Base-by-base conservation (phyloP, 2,113 vertebrate species). In the Cavia aperea region DNA sequence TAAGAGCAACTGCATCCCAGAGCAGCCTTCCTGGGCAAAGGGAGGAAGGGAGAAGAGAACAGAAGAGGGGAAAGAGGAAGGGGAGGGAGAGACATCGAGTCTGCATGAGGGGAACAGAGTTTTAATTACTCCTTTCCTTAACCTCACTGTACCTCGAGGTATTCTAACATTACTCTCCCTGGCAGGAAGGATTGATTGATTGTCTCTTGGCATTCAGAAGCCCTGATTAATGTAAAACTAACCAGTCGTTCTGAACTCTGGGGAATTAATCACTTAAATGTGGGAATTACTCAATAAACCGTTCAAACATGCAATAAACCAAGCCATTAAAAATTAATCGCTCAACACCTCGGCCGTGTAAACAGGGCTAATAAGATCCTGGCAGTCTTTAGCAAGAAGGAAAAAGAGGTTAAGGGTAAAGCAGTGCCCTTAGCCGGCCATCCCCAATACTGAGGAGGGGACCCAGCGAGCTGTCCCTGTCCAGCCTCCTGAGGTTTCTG, bases 281-380 rank as follows among this genome's bases (percentile, higher is more conserved):
- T 92, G 97, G 97, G 97, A 98, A 98, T 97, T 96, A 97, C 97
- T 97, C 97, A 97, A 96, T 95, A 97, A 97, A 97, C 96, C 81
- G 5, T 97, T 97, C 97, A 97, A 97, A 97, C 97, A 96, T 68
- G 73, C 96, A 96, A 96, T 96, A 96, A 97, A 97, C 96, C 91
- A 83, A 97, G 96, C 94, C 97, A 97, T 97, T 97, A 97, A 97
- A 97, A 97, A 98, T 97, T 97, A 97, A 98, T 96, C 87, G 86
- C 97, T 97, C 88, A 93, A 97, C 97, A 97, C 97, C 94, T 83
- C n/a, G 5, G 90, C 94, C 91, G 0, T 84, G 96, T 96, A 96
- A 98, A 97, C 95, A 96, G 4, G 54, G 97, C 97, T 97, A 96
- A 96, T 97, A 96, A 97, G 97, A 96, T 88, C 94, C 95, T 92